Evolutionary conservation across 2,888 invertebrate genomes (phyloP).

Genomic region (Himalopsyche kuldschensis): DNA sequence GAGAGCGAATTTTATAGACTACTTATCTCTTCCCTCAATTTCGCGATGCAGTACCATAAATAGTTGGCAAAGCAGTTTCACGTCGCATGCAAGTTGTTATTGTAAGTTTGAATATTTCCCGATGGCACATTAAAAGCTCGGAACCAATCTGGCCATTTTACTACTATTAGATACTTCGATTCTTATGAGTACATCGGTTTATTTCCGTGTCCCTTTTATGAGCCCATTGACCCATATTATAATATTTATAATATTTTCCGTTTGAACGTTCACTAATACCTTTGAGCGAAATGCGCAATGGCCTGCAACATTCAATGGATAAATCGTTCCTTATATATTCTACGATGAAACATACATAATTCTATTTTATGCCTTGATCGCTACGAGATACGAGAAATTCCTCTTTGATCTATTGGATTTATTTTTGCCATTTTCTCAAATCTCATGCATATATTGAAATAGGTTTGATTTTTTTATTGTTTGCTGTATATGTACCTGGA

Average conservation of each 20-base stretch:
- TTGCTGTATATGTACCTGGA: no score
- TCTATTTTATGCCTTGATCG: not conserved
- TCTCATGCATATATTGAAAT: no score
- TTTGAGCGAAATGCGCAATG: not conserved
- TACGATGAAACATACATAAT: not conserved
- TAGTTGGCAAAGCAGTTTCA: not conserved
- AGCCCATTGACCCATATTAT: conserved; percentile 16
- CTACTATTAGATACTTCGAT: not conserved
- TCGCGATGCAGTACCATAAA: not conserved
- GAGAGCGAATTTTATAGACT: not conserved
- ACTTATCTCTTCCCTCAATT: not conserved
- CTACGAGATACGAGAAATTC: not conserved
- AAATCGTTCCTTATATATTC: not conserved
- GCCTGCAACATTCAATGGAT: not conserved
- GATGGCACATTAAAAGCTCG: not conserved
- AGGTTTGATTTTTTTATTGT: no score
- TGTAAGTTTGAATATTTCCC: not conserved
- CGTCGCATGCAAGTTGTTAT: not conserved
- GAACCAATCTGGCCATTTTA: not conserved
- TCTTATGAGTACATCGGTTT: not conserved
- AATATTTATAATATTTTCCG: not conserved
- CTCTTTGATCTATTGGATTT: no score
- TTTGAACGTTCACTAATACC: not conserved
- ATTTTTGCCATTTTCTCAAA: no score
- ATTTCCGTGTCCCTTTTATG: not conserved